Conservation (phyloP, 1,140 invertebrate species). For the Telenomus remus region DNA sequence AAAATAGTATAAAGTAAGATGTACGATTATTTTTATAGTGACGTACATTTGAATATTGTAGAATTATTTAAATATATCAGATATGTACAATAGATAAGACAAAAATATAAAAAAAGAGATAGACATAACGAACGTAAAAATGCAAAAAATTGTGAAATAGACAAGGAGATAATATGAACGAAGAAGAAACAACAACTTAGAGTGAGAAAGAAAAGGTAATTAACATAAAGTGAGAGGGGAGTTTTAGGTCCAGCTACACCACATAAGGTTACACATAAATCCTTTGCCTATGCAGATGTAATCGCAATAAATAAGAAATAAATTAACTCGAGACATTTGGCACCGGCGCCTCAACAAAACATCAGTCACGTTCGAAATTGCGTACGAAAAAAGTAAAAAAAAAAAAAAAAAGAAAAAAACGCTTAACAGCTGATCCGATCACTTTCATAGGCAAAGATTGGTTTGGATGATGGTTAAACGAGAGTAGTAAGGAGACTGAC, state of each 20-base stretch:
- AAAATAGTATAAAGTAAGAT: conserved; percentile 12
- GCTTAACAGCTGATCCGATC: not conserved
- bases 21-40: conserved; percentile 12
- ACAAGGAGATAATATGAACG: conserved; percentile 40
- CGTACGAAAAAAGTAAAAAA: too few relatives aligned
- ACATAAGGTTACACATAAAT: conserved; percentile 60
- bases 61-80: conserved; percentile 23
- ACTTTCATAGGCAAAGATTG: conserved; percentile 39
- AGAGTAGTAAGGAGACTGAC: conserved; percentile 27
- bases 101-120: conserved; percentile 21
- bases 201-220: conserved; percentile 45
- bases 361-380: too few relatives aligned
- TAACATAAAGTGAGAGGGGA: conserved; percentile 62
- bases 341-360: too few relatives aligned
- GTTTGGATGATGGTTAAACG: conserved; percentile 23
- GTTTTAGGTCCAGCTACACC: conserved; percentile 74
- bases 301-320: not conserved
- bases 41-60: conserved; percentile 29
- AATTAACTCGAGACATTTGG: not conserved
- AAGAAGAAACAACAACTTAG: conserved; percentile 35
- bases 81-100: conserved; percentile 38
- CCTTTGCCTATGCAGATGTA: conserved; percentile 32
- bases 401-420: too few relatives aligned
- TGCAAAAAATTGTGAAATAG: too few relatives aligned
- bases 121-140: conserved; percentile 4